phyloP scores from a whole-genome alignment of 2,113 vertebrate species.

The Archocentrus centrarchus region DNA sequence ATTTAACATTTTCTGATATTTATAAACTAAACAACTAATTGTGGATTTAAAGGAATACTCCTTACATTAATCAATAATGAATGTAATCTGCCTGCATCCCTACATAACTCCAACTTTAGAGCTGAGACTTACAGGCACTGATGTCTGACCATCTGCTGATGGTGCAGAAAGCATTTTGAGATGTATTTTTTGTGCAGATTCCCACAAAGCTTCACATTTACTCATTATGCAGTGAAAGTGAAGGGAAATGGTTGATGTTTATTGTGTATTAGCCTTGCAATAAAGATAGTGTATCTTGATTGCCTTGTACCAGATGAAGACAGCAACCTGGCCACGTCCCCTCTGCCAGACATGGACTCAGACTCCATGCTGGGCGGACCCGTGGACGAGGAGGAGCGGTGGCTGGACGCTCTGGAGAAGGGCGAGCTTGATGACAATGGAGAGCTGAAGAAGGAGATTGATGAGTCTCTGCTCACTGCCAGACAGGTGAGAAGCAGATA shows the following conservation, averaged over 20 bases:
- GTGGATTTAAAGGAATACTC: not conserved
- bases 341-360: conserved; percentile 84
- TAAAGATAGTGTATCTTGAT: not conserved
- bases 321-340: conserved; percentile 92
- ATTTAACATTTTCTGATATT: not conserved
- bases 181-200: not conserved
- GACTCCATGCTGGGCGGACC: conserved; percentile 82
- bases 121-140: not conserved
- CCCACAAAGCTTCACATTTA: not conserved
- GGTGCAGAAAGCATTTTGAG: not conserved
- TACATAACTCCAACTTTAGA: not conserved
- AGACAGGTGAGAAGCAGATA: conserved; percentile 84
- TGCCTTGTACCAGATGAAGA: conserved; percentile 87
- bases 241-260: not conserved
- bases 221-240: not conserved
- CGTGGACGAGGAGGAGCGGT: conserved; percentile 92
- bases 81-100: not conserved
- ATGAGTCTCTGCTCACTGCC: conserved; percentile 92
- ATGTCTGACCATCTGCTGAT: not conserved
- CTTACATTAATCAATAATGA: not conserved
- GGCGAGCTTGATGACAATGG: conserved; percentile 96
- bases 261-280: not conserved
- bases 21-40: not conserved
- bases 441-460: conserved; percentile 94
- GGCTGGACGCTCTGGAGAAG: conserved; percentile 94